Percentiles rank a stretch among this genome's conserved stretches.
phyloP scores from a whole-genome alignment of 1,140 invertebrate genomes.

The Conus betulinus region DNA sequence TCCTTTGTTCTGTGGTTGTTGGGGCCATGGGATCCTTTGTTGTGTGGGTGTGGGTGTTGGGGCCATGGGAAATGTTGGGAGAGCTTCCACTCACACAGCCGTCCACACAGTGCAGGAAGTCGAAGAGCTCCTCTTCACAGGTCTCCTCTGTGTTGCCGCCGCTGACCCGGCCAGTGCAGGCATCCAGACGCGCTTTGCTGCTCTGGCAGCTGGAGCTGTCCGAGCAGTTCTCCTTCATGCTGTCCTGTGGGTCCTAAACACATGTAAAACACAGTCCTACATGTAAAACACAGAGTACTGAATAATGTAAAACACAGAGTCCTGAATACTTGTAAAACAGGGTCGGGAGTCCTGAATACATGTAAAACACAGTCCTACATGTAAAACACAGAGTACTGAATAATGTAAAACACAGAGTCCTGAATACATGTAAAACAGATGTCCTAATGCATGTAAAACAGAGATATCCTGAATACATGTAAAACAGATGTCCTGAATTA shows the following conservation, averaged over 20 bases:
- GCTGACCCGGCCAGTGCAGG: conserved; percentile 91
- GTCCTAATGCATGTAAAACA: no score
- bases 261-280: not conserved
- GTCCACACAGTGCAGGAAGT: conserved; percentile 92
- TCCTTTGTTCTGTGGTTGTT: no score
- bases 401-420: no score
- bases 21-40: not conserved
- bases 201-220: conserved; percentile 79
- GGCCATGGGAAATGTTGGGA: not conserved
- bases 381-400: no score
- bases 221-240: conserved; percentile 82
- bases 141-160: conserved; percentile 89
- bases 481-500: no score
- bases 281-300: no score
- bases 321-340: no score
- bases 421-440: no score
- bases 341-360: no score
- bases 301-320: no score
- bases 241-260: conserved; percentile 82
- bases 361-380: no score
- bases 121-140: conserved; percentile 92
- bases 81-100: conserved; percentile 83
- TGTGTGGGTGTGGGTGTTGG: not conserved
- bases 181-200: conserved; percentile 83
- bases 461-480: no score